These are phyloP conservation scores for Eupithecia tripunctaria DNA, from an alignment of 2,888 invertebrate species.

Conservation along the genomic window DNA sequence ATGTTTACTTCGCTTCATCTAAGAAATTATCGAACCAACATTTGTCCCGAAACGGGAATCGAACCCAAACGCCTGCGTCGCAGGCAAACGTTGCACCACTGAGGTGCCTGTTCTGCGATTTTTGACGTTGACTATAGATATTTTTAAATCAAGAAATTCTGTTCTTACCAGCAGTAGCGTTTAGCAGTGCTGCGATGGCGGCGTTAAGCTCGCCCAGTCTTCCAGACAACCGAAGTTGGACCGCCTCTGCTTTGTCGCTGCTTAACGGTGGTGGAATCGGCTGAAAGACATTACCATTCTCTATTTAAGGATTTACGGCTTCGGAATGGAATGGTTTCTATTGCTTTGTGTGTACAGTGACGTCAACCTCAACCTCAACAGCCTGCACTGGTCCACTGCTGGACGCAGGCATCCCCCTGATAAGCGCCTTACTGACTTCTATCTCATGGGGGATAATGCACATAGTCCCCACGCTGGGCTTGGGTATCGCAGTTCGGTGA, in stretches of 20 bases:
- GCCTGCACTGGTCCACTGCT: too few species aligned
- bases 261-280: constrained; percentile 29
- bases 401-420: too few species aligned
- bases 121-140: neutral
- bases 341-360: neutral
- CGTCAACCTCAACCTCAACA: too few species aligned
- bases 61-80: neutral
- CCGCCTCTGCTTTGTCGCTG: constrained; percentile 34
- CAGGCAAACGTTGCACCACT: neutral
- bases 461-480: too few species aligned
- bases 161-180: constrained; percentile 39
- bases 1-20: too few species aligned
- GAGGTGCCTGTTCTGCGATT: neutral
- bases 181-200: constrained; percentile 51
- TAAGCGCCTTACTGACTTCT: too few species aligned
- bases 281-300: constrained; percentile 14
- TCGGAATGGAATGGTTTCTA: neutral
- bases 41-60: neutral
- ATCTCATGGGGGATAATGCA: too few species aligned
- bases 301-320: neutral
- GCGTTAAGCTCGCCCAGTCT: constrained; percentile 52
- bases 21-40: neutral
- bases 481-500: too few species aligned
- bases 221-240: constrained; percentile 41
- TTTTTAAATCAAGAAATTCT: neutral